Evolutionary conservation across 1,140 invertebrate genomes (phyloP).

Genomic region (Popillia japonica): DNA sequence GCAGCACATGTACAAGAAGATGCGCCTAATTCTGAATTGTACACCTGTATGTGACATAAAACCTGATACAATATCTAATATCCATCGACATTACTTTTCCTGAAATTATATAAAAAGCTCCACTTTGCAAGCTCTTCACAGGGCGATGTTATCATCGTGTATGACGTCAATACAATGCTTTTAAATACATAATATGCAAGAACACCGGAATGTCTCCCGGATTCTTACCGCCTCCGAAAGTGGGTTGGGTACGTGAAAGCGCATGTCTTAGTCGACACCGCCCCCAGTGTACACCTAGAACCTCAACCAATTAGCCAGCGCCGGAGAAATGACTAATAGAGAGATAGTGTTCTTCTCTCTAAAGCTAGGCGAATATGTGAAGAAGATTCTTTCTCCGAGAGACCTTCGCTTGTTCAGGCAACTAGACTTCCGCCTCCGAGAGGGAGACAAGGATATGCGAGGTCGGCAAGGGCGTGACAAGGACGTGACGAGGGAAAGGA

Average conservation of each 20-base stretch:
- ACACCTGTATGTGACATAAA: too few relatives aligned
- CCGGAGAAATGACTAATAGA: slow-evolving; percentile 35
- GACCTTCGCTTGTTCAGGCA: not conserved
- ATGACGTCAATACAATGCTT: slow-evolving; percentile 22
- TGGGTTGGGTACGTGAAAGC: slow-evolving; percentile 27
- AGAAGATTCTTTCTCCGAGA: slow-evolving; percentile 15
- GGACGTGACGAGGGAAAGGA: not conserved
- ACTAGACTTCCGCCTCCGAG: slow-evolving; percentile 22
- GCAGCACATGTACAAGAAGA: too few relatives aligned
- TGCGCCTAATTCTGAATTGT: too few relatives aligned
- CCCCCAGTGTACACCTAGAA: slow-evolving; percentile 37
- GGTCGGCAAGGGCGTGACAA: not conserved
- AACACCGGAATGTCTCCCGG: slow-evolving; percentile 26
- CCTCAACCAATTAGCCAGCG: slow-evolving; percentile 36
- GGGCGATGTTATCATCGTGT: not conserved
- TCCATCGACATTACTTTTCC: too few relatives aligned
- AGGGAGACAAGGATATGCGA: not conserved
- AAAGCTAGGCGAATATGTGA: slow-evolving; percentile 23
- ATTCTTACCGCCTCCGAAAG: slow-evolving; percentile 18
- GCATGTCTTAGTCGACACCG: slow-evolving; percentile 39
- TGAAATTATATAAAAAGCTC: too few relatives aligned
- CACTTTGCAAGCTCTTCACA: too few relatives aligned
- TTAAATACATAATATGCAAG: slow-evolving; percentile 29
- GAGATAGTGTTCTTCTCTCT: slow-evolving; percentile 29
- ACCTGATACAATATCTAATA: too few relatives aligned